A percentile compares a stretch with the other conserved stretches of the same genome.
These are phyloP conservation scores for Apodemia mormo DNA, from an alignment of 2,888 invertebrate species.

Conservation along the genomic window DNA sequence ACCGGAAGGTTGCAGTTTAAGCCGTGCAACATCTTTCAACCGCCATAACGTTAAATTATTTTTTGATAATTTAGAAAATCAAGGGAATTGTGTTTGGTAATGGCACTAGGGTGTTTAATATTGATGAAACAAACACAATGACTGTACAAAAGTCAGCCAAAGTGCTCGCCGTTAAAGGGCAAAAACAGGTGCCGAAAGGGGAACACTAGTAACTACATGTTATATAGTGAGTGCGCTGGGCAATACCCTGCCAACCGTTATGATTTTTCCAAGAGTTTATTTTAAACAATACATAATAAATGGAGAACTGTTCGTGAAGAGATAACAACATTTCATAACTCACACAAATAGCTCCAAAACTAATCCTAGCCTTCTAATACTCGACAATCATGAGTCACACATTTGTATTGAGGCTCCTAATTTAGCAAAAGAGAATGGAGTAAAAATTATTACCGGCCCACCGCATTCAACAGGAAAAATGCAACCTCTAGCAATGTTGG, in stretches of 20 bases:
- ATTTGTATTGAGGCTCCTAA: slow-evolving; percentile 34
- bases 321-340: slow-evolving; percentile 47
- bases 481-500: slow-evolving; percentile 44
- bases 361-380: slow-evolving; percentile 42
- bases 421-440: slow-evolving; percentile 39
- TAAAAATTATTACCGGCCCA: slow-evolving; percentile 53
- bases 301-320: slow-evolving; percentile 47
- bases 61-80: slow-evolving; percentile 10
- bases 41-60: slow-evolving; percentile 8
- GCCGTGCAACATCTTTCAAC: slow-evolving; percentile 7
- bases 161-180: not conserved
- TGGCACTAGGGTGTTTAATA: slow-evolving; percentile 45
- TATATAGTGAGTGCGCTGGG: not conserved
- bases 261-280: slow-evolving; percentile 15
- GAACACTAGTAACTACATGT: slow-evolving; percentile 2
- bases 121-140: slow-evolving; percentile 49
- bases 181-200: too few species aligned
- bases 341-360: slow-evolving; percentile 25
- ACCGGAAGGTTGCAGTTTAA: slow-evolving; percentile 16
- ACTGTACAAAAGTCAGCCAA: slow-evolving; percentile 47
- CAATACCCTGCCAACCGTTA: slow-evolving; percentile 10
- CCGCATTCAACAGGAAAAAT: slow-evolving; percentile 44
- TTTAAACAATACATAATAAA: slow-evolving; percentile 42
- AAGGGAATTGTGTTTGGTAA: slow-evolving; percentile 13
- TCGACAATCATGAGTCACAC: slow-evolving; percentile 52